Percentiles rank a stretch among this genome's conserved stretches.
Conservation (phyloP, 2,113 vertebrate genomes). For the Scortum barcoo region DNA sequence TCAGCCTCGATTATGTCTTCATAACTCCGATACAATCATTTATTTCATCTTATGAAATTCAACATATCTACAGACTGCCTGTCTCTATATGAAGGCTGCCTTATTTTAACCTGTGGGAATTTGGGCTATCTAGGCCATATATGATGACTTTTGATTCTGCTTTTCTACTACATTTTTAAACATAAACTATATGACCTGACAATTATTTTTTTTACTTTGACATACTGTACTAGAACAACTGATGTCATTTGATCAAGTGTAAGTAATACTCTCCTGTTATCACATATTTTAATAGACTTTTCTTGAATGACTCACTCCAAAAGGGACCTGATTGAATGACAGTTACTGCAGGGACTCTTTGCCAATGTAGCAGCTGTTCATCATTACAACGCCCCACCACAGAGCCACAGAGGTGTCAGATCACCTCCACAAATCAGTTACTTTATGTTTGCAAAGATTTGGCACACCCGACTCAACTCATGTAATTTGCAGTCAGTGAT, state of each 20-base stretch:
- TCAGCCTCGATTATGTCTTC: background rate
- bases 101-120: too few relatives aligned
- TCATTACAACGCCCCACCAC: constrained; percentile 22
- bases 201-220: too few relatives aligned
- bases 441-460: constrained; percentile 5
- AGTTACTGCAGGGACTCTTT: constrained; percentile 13
- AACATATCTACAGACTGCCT: background rate
- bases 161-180: too few relatives aligned
- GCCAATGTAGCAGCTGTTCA: constrained; percentile 42
- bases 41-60: background rate
- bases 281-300: background rate
- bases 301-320: background rate
- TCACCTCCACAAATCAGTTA: constrained; percentile 4
- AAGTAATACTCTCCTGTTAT: background rate
- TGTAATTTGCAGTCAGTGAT: background rate
- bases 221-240: too few relatives aligned
- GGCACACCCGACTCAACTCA: constrained; percentile 4
- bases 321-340: background rate
- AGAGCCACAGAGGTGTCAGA: constrained; percentile 18
- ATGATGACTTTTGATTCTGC: too few relatives aligned
- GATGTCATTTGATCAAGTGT: background rate
- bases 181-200: too few relatives aligned
- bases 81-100: background rate
- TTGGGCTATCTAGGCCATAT: too few relatives aligned
- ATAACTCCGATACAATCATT: background rate